phyloP scores from a whole-genome alignment of 64 coral and sea anemone species.

The Stichodactyla helianthus region DNA sequence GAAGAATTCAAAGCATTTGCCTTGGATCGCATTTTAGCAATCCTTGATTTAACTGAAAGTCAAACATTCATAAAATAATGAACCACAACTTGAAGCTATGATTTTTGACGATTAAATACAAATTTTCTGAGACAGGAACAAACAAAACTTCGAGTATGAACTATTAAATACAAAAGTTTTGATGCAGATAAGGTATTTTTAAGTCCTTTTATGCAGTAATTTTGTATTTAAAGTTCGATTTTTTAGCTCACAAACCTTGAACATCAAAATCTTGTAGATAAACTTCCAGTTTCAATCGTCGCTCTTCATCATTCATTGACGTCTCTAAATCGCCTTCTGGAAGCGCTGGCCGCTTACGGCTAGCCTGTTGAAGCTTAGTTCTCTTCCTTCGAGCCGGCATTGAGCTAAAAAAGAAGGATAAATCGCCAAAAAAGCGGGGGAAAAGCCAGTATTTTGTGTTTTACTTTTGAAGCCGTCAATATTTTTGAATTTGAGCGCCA shows the following conservation, averaged over 20 bases:
- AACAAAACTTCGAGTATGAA: background rate
- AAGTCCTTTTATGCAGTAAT: background rate
- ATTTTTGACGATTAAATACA: background rate
- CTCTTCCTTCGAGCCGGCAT: constrained; percentile 77
- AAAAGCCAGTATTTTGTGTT: background rate
- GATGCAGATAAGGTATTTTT: background rate
- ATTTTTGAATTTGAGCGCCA: constrained; percentile 51
- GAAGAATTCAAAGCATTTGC: constrained; percentile 47
- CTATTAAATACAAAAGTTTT: background rate
- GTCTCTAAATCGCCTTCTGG: constrained; percentile 78
- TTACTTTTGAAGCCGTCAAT: background rate
- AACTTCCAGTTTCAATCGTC: constrained; percentile 64
- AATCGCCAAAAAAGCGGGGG: background rate
- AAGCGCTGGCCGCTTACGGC: constrained; percentile 54
- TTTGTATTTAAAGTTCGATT: background rate
- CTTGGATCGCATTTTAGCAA: constrained; percentile 45
- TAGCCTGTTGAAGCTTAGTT: constrained; percentile 46
- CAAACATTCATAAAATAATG: background rate
- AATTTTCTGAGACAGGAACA: background rate
- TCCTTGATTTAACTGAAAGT: constrained; percentile 45
- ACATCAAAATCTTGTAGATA: constrained; percentile 81
- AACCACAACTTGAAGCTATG: background rate
- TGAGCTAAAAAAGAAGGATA: background rate
- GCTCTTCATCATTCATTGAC: constrained; percentile 73
- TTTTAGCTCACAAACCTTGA: constrained; percentile 44